Base-by-base conservation (phyloP, 2,888 invertebrate species). In the Xylocampa areola region DNA sequence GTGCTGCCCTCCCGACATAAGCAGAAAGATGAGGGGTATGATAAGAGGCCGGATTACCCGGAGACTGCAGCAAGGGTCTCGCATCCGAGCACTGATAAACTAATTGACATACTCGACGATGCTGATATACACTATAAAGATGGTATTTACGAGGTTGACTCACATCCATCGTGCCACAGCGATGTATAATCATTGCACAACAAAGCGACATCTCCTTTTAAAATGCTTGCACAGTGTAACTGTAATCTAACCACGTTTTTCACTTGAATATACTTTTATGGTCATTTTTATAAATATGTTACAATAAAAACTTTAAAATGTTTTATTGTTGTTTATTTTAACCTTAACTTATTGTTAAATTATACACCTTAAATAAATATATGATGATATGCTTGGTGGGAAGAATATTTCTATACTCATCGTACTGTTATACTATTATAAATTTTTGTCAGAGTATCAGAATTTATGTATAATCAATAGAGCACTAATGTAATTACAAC, bases 11-110 rank as follows among this genome's bases (percentile, higher is more conserved):
- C 91, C 1, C 84, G 86, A 2, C 87, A 83, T 29, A 87, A 84
- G 36, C 83, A 87, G n/a, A 83, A 82, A 1, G 81, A 83, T 2
- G 87, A 90, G 13, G 82, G 80, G 1, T 90, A 88, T 32, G 78
- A 84, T 10, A 85, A 84, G 30, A 81, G 93, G 33, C 93, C 93
- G 0, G 93, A 94, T 62, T 94, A 92, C 33, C 93, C 93, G 0
- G 93, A 93, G 67, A 86, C 88, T 50, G 87, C 87, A 0, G 76
- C 81, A 4, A 84, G 80, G 1, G 62, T 76, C 16, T 64, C 84
- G n/a, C 84, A 85, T 27, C 73, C 82, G 0, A 88, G 81, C 14
- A 86, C 84, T 1, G 89, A 87, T 14, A 85, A 86, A 64, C 60
- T 92, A 25, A 84, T 91, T 36, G 87, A 91, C 29, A 85, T 91